These are phyloP conservation scores for Cyprinodon tularosa DNA, from an alignment of 2,113 vertebrate genomes.

Conservation along the genomic window DNA sequence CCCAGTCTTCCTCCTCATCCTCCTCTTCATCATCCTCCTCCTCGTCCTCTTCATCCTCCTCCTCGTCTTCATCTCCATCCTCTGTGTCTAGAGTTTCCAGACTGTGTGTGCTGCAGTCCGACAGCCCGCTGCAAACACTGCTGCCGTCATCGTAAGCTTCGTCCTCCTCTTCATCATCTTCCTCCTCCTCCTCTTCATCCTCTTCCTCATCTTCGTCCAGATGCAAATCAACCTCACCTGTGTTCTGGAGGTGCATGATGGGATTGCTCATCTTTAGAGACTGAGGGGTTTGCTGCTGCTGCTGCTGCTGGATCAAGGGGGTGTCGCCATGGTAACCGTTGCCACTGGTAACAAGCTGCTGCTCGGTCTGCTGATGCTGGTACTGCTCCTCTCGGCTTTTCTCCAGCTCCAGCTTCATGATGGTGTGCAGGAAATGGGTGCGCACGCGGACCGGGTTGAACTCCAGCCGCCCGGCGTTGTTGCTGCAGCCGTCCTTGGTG, in stretches of 20 bases:
- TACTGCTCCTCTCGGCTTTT: constrained; percentile 88
- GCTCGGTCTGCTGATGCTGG: constrained; percentile 84
- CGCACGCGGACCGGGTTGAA: constrained; percentile 96
- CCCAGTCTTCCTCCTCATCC: constrained; percentile 86
- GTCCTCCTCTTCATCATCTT: constrained; percentile 75
- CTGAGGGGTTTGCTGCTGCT: constrained; percentile 76
- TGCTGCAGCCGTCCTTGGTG: constrained; percentile 93
- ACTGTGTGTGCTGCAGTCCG: constrained; percentile 94
- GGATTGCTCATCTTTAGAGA: constrained; percentile 84
- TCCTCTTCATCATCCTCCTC: constrained; percentile 79
- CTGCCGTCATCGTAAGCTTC: constrained; percentile 83
- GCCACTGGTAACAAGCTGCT: constrained; percentile 83
- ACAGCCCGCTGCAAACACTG: constrained; percentile 92
- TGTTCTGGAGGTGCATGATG: constrained; percentile 88
- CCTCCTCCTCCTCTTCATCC: constrained; percentile 69
- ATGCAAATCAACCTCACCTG: constrained; percentile 81
- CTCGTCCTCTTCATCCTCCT: constrained; percentile 77
- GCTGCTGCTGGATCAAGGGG: constrained; percentile 84
- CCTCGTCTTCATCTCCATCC: constrained; percentile 85
- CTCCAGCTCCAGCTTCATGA: constrained; percentile 97
- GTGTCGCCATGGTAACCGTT: constrained; percentile 88
- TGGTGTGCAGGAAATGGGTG: constrained; percentile 96
- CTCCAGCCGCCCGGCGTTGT: constrained; percentile 91
- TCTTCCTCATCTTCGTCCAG: constrained; percentile 82
- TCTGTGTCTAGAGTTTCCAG: constrained; percentile 90